phyloP scores from a whole-genome alignment of 2,797 vertebrate species.

The Trachurus trachurus region DNA sequence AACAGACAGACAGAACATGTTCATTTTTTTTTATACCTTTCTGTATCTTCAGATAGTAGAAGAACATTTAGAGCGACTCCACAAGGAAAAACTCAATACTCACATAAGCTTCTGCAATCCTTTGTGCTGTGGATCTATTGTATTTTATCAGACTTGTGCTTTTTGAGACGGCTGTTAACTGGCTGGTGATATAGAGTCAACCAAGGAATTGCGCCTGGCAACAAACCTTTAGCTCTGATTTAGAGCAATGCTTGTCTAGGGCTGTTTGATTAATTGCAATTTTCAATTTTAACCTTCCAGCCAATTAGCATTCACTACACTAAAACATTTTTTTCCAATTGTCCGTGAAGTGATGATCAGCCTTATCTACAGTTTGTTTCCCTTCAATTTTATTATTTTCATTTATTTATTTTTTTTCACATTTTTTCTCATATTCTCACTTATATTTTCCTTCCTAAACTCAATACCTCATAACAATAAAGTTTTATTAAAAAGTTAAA shows the following conservation, averaged over 20 bases:
- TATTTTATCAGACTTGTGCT: neutral
- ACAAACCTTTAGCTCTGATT: neutral
- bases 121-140: neutral
- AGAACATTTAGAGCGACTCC: neutral
- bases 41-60: neutral
- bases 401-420: no score
- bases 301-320: neutral
- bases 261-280: neutral
- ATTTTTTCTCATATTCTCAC: no score
- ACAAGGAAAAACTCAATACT: neutral
- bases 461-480: no score
- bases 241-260: neutral
- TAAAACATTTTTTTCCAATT: neutral
- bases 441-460: no score
- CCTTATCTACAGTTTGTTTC: no score
- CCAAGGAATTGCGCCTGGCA: neutral
- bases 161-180: neutral
- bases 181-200: neutral
- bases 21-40: constrained; percentile 6
- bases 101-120: neutral
- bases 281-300: constrained; percentile 1
- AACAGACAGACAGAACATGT: neutral
- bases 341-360: no score
- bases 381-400: no score
- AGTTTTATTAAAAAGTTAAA: no score